Percentiles rank a stretch among this genome's conserved stretches.
These are phyloP conservation scores for Brachionus rotundiformis DNA, from an alignment of 1,140 invertebrate species.

Conservation along the genomic window DNA sequence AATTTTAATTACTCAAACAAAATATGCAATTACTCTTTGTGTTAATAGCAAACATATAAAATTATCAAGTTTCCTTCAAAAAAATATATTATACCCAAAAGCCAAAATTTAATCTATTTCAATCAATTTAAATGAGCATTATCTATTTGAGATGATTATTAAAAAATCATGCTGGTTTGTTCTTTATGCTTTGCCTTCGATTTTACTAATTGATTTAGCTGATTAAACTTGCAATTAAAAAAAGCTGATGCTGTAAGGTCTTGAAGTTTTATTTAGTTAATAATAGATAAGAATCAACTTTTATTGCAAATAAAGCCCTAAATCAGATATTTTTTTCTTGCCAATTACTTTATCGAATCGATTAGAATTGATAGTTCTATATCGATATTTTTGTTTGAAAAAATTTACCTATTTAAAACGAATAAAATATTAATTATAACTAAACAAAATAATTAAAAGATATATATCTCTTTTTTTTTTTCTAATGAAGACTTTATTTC, in stretches of 20 bases:
- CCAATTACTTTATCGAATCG: neutral
- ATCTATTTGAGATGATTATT: conserved; percentile 19
- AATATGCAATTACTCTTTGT: conserved; percentile 34
- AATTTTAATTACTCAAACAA: conserved; percentile 17
- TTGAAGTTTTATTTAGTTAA: conserved; percentile 4
- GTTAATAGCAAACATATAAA: conserved; percentile 37
- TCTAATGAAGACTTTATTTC: conserved; percentile 31
- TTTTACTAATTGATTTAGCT: conserved; percentile 24
- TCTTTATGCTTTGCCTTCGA: neutral
- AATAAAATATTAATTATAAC: conserved; percentile 41
- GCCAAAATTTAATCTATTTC: conserved; percentile 13
- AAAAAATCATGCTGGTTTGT: conserved; percentile 1
- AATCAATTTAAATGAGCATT: conserved; percentile 33
- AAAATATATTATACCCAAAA: neutral
- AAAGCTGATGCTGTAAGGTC: conserved; percentile 21
- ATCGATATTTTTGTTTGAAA: neutral
- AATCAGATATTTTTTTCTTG: neutral
- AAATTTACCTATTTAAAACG: conserved; percentile 39
- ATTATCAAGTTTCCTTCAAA: conserved; percentile 41
- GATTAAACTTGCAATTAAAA: conserved; percentile 41
- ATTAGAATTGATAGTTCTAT: neutral
- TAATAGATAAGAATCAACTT: conserved; percentile 14
- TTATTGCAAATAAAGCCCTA: neutral
- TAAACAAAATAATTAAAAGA: conserved; percentile 30
- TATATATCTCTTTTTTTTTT: conserved; percentile 6